Conservation (phyloP, 1,140 invertebrate species). For the Hestina assimilis region DNA sequence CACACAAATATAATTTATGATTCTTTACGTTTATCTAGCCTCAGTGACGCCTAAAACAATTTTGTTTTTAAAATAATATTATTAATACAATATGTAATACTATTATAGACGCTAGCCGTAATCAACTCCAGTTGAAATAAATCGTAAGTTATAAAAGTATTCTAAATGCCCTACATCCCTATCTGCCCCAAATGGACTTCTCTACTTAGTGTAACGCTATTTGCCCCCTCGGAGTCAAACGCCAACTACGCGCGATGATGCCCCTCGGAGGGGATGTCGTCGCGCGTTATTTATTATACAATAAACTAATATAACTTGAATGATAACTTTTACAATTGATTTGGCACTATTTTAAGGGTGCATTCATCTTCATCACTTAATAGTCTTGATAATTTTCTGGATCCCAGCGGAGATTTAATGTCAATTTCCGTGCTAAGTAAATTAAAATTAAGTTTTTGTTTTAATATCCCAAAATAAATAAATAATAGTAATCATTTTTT, state of each 20-base stretch:
- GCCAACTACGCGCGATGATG: conserved; percentile 39
- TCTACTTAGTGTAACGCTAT: conserved; percentile 67
- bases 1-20: no score
- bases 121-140: no score
- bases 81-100: no score
- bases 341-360: neutral
- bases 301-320: neutral
- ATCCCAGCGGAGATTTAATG: no score
- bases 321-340: neutral
- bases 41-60: no score
- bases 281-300: conserved; percentile 1
- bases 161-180: neutral
- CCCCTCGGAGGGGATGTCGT: conserved; percentile 27
- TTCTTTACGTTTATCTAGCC: no score
- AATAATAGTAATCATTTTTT: no score
- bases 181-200: conserved; percentile 45
- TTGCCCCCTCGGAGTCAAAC: conserved; percentile 44
- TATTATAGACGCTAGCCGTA: no score
- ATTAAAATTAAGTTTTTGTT: no score
- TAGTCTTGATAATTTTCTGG: neutral
- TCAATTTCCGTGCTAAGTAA: no score
- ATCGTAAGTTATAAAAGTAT: neutral
- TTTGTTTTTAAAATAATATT: no score
- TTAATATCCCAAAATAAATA: no score
- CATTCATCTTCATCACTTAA: neutral